Evolutionary conservation across 2,113 vertebrate genomes (phyloP), one percentile per base, ranked within the genome.

Genomic region (Ctenomys sociabilis): DNA sequence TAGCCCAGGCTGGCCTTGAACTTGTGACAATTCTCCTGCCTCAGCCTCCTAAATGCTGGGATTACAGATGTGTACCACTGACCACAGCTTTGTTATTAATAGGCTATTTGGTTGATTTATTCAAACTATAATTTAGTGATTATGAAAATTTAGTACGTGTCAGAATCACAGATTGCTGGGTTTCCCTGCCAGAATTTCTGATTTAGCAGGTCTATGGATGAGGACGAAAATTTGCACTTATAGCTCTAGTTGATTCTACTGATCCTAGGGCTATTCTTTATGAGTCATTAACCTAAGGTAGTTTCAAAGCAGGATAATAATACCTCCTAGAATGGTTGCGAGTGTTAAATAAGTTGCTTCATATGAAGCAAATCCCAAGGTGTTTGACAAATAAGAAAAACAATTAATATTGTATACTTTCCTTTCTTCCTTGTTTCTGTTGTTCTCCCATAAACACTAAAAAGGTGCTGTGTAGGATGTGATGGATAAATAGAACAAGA

Each of bases 371-470:
- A 82, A 86, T 83, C 37, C 59, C 66, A 91, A 86, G 17, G n/a
- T 92, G 2, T 93, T 45, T 90, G 84, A 95, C 80, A 88, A 85
- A 93, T 83, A 94, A 57, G 73, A 86, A 85, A 82, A 81, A 49
- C 14, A 89, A 28, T 59, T 87, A 80, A 63, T 83, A 91, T 72
- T 90, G 45, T 6, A 30, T 45, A 19, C 1, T 90, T 95, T 94
- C 61, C n/a, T 91, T 93, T 95, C 37, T 86, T 68, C 9, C 52
- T 21, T 63, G 10, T 82, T 63, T 91, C 19, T 12, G 9, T 14
- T 93, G 72, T 91, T 94, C n/a, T 88, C 28, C 57, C 85, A 9
- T 91, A 75, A 94, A 75, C 45, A 95, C 17, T 78, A 88, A 80
- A 3, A 61, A 75, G 30, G 30, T 90, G 11, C 49, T 88, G 70